Evolutionary conservation across 2,797 vertebrate genomes (phyloP), one percentile per base, ranked within the genome.

Genomic region (Gephyroberyx darwinii): DNA sequence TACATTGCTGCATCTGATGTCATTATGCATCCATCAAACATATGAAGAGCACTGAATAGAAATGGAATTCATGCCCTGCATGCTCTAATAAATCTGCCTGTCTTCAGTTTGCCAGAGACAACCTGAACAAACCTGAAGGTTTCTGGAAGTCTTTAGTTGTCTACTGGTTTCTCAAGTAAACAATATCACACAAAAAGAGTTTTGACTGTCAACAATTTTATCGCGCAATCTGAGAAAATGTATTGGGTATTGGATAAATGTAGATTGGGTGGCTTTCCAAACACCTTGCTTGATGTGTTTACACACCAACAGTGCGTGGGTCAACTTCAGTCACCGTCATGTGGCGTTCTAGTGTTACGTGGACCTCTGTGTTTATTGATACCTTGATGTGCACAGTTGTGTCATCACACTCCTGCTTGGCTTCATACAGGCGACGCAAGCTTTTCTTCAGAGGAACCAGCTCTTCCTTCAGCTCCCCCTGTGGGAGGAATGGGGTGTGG

Each of bases 331-430:
- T 69, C 30, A 47, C 16, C 16, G 77, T 48, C 22, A 56, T 3
- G 2, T 26, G 74, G 80, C 68, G 16, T 43, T 37, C 59, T 30
- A 16, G 8, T 43, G 55, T 80, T 75, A 78, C 8, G 2, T 60
- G 43, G 65, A 56, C 50, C 20, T 39, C 3, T 37, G 60, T 80
- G 81, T 88, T 87, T 93, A 57, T 91, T 90, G 87, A 91, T 94
- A 95, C 94, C 94, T 95, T 93, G 67, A 94, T 93, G 87, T 94
- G 90, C 65, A 93, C 91, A 12, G 91, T 93, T 85, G 91, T 90
- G 91, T 95, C 93, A 85, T 95, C 94, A 84, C 84, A 92, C 84
- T 93, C 91, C 84, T 95, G 93, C 67, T 95, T 95, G 85, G 90
- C 90, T 84, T 94, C 93, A 78, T 95, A 95, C 63, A 95, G 91